These are phyloP conservation scores for Odontomachus brunneus DNA, from an alignment of 1,140 invertebrate genomes.

Conservation along the genomic window DNA sequence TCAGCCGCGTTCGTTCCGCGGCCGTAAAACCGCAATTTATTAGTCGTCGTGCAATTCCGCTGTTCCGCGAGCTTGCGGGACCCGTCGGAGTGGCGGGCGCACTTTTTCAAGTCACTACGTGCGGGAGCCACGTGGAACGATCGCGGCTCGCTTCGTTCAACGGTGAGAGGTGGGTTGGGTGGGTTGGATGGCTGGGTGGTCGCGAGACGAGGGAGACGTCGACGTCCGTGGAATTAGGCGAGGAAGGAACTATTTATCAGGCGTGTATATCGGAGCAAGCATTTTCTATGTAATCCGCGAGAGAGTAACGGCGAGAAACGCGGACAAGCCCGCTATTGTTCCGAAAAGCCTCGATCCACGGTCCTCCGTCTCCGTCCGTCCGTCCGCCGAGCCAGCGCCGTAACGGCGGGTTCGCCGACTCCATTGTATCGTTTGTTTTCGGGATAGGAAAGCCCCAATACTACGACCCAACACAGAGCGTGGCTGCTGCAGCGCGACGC, in stretches of 20 bases:
- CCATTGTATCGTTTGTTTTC: conserved; percentile 63
- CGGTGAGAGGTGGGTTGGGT: background rate
- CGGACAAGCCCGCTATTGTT: conserved; percentile 70
- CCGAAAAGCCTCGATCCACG: conserved; percentile 60
- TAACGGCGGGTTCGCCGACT: conserved; percentile 48
- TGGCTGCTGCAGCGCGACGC: background rate
- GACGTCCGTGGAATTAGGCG: conserved; percentile 64
- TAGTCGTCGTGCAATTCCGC: conserved; percentile 60
- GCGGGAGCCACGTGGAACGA: conserved; percentile 25
- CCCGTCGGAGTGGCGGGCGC: conserved; percentile 12
- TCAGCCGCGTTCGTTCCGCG: conserved; percentile 33
- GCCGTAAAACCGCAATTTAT: conserved; percentile 65
- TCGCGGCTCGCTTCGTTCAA: conserved; percentile 13
- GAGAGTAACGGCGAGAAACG: conserved; percentile 1
- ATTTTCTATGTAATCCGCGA: conserved; percentile 66
- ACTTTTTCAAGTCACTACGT: conserved; percentile 36
- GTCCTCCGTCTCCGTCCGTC: conserved; percentile 46
- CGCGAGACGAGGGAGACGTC: conserved; percentile 5
- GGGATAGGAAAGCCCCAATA: conserved; percentile 52
- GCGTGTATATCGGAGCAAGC: conserved; percentile 54
- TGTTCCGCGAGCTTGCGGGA: conserved; percentile 16
- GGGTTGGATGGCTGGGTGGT: background rate
- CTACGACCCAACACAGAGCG: conserved; percentile 15
- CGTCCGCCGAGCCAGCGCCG: conserved; percentile 26
- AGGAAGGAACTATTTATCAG: conserved; percentile 73